Percentiles rank a stretch among this genome's conserved stretches.
Conservation (phyloP, 2,113 vertebrate genomes). For the Hippocampus mohnikei region DNA sequence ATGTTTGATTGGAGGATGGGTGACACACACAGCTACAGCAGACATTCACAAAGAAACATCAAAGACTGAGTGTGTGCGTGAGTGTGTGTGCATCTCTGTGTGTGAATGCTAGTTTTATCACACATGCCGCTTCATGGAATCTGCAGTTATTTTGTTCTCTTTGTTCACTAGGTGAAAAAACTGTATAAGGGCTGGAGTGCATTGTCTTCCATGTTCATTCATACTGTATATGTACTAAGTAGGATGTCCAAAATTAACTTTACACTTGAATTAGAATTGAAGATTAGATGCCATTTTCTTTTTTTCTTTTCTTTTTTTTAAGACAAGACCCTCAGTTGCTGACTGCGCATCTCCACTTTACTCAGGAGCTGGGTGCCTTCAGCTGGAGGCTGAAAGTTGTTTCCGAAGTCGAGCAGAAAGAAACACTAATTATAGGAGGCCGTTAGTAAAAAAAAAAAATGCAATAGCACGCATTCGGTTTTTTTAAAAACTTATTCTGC, state of each 20-base stretch:
- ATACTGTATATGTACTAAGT: neutral
- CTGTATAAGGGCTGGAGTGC: neutral
- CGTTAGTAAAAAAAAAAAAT: conserved; percentile 25
- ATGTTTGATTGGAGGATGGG: conserved; percentile 27
- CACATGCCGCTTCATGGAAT: conserved; percentile 27
- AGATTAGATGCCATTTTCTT: neutral
- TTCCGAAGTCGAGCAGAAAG: conserved; percentile 18
- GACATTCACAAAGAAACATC: conserved; percentile 75
- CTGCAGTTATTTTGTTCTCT: conserved; percentile 14
- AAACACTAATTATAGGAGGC: conserved; percentile 18
- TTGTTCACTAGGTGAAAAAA: neutral
- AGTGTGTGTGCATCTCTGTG: conserved; percentile 29
- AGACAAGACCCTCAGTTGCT: conserved; percentile 7
- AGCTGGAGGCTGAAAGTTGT: conserved; percentile 11
- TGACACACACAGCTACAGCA: conserved; percentile 59
- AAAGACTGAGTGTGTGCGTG: conserved; percentile 75
- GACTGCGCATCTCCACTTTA: neutral
- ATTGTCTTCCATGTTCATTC: neutral
- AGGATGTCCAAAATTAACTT: neutral
- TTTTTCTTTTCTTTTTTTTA: conserved; percentile 8
- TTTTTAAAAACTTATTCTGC: neutral
- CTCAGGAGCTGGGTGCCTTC: neutral
- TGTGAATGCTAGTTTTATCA: conserved; percentile 59
- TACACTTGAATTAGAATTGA: neutral
- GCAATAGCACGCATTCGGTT: neutral